Conservation (phyloP, 2,888 invertebrate species). For the Troides helena region DNA sequence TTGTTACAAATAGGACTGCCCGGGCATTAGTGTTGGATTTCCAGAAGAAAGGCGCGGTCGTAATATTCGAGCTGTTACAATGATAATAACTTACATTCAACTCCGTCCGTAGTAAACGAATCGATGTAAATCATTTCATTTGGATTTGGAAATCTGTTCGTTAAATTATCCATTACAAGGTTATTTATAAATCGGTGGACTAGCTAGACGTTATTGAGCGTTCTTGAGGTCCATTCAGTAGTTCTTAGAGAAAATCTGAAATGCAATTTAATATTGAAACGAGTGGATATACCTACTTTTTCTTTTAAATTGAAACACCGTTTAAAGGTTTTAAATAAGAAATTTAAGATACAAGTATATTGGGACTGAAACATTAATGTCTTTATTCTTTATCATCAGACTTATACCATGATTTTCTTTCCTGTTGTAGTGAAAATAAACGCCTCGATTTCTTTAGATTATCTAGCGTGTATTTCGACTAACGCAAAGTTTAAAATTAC, state of each 20-base stretch:
- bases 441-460: too few species aligned
- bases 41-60: slow-evolving; percentile 38
- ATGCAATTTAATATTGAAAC: not conserved
- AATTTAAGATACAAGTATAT: too few species aligned
- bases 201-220: not conserved
- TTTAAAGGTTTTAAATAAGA: too few species aligned
- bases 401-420: too few species aligned
- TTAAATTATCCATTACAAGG: not conserved
- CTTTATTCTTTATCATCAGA: too few species aligned
- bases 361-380: too few species aligned
- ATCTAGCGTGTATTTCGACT: slow-evolving; percentile 3
- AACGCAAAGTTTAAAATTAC: slow-evolving; percentile 38
- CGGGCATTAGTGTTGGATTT: slow-evolving; percentile 51
- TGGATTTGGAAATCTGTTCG: slow-evolving; percentile 13
- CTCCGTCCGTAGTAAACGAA: slow-evolving; percentile 22
- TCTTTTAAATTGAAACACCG: not conserved
- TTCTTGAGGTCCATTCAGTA: not conserved
- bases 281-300: not conserved
- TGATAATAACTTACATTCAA: slow-evolving; percentile 28
- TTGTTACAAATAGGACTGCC: slow-evolving; percentile 65
- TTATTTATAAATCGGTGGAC: not conserved
- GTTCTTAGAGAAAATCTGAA: not conserved
- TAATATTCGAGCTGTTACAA: slow-evolving; percentile 20
- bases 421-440: too few species aligned
- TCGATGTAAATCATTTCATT: slow-evolving; percentile 20